Evolutionary conservation across 37 sponge, comb jelly and placozoan species (phyloP).

Genomic region (Amphimedon queenslandica): DNA sequence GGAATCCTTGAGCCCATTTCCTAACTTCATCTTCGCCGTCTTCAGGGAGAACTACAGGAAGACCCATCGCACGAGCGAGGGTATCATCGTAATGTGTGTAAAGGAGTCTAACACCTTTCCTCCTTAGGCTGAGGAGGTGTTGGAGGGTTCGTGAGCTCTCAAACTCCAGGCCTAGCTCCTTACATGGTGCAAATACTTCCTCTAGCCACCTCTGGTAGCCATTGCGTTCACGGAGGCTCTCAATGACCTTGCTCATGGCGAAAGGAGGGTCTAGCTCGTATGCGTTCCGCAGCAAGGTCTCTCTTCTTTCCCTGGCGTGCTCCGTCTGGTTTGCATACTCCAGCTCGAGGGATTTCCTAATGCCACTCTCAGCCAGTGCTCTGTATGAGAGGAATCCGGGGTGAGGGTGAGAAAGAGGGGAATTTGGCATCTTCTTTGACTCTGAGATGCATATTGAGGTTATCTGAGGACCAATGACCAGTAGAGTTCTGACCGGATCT

Average conservation of each 20-base stretch:
- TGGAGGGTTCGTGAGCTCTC: background rate
- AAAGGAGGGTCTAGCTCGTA: constrained; percentile 55
- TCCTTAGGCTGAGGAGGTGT: constrained; percentile 13
- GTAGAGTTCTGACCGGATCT: background rate
- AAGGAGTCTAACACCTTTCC: constrained; percentile 21
- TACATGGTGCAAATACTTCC: constrained; percentile 12
- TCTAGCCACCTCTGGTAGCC: constrained; percentile 42
- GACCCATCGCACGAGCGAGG: constrained; percentile 18
- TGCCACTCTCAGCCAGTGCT: constrained; percentile 22
- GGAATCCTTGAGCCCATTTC: constrained; percentile 17
- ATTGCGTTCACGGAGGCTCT: constrained; percentile 18
- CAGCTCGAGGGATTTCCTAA: constrained; percentile 25
- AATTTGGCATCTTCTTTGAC: background rate
- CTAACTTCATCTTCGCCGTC: constrained; percentile 30
- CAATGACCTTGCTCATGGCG: constrained; percentile 24
- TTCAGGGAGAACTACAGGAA: constrained; percentile 16
- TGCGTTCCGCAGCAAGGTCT: constrained; percentile 29
- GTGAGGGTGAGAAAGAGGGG: background rate
- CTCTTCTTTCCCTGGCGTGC: constrained; percentile 14
- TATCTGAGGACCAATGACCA: background rate
- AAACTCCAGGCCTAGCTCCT: background rate
- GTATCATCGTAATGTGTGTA: constrained; percentile 49
- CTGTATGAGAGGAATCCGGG: constrained; percentile 2
- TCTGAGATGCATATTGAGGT: background rate
- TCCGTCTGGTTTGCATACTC: background rate